Base-by-base conservation (phyloP, 2,888 invertebrate species). In the Dendrolimus houi region DNA sequence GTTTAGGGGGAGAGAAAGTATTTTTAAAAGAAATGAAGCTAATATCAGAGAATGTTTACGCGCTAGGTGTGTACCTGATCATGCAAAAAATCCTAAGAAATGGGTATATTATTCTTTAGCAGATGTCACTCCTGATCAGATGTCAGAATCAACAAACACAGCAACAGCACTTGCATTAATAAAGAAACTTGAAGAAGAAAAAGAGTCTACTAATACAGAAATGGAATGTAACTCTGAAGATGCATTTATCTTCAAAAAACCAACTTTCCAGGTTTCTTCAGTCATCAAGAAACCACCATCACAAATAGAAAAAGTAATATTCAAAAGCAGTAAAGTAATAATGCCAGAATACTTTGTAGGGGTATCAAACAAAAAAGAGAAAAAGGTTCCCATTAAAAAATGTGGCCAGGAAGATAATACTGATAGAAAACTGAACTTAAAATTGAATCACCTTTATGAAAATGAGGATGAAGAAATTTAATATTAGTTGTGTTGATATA, bases 301-400 rank as follows among this genome's bases (percentile, higher is more conserved):
- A 40, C 57, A 55, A 56, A 76, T 77, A 60, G 73, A 79, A 54
- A 81, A 81, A 64, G 64, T 92, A 7, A 82, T 92, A 56, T 93
- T 94, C 67, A 92, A 92, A 70, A 93, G 92, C 61, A 94, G 93
- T 58, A 96, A 95, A 82, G 75, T 95, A 54, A 83, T 96, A 0
- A 95, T 96, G 95, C 96, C 96, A 0, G 96, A 96, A 71, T 96
- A 96, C 91, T 93, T 95, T 13, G 93, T 96, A 59, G 96, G 96
- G 0, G 91, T 92, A 64, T 92, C 92, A 65, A 83, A 81, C 55
- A 91, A 87, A 64, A 92, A 88, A 69, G 85, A 86, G 60, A 91
- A 85, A 72, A 78, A 65, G 52, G 64, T 62, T 57, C 14, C 62
- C 17, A 67, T 70, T 64, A 72, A 73, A 60, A 62, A 64, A 47